A percentile compares a stretch with the other conserved stretches of the same genome.
These are phyloP conservation scores for Choristoneura rosaceana DNA, from an alignment of 2,888 invertebrate genomes.

Conservation along the genomic window DNA sequence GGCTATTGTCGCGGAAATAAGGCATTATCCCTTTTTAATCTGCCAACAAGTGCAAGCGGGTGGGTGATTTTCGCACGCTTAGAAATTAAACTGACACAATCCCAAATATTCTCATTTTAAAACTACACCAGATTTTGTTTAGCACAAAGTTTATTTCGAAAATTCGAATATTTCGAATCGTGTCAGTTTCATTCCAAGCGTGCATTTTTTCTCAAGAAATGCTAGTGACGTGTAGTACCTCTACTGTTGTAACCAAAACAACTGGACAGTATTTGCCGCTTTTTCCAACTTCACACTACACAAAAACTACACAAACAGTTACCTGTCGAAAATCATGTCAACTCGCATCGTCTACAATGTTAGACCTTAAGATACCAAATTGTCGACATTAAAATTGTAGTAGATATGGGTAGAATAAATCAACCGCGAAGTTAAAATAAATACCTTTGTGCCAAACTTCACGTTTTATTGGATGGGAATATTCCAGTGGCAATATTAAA, in stretches of 20 bases:
- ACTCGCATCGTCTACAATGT: constrained; percentile 15
- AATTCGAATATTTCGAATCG: no score
- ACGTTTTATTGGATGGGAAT: constrained; percentile 50
- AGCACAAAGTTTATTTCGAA: no score
- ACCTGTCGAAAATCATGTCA: constrained; percentile 10
- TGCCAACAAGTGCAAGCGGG: neutral
- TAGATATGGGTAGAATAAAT: constrained; percentile 24
- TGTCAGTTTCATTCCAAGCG: no score
- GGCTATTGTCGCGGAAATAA: neutral
- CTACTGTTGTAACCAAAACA: neutral
- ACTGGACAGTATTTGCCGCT: neutral
- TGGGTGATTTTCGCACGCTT: no score
- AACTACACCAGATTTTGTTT: no score
- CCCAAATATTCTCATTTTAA: no score
- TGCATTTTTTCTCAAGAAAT: neutral
- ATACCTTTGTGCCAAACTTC: constrained; percentile 70
- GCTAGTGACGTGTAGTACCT: neutral
- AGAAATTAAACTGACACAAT: no score
- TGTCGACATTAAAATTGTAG: constrained; percentile 24
- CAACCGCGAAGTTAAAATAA: constrained; percentile 22
- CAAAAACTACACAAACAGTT: neutral
- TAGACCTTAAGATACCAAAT: constrained; percentile 17
- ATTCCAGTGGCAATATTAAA: constrained; percentile 57
- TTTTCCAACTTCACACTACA: constrained; percentile 2
- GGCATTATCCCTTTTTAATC: neutral